Evolutionary conservation across 2,113 vertebrate genomes (phyloP).

Genomic region (Actenoides hombroni): DNA sequence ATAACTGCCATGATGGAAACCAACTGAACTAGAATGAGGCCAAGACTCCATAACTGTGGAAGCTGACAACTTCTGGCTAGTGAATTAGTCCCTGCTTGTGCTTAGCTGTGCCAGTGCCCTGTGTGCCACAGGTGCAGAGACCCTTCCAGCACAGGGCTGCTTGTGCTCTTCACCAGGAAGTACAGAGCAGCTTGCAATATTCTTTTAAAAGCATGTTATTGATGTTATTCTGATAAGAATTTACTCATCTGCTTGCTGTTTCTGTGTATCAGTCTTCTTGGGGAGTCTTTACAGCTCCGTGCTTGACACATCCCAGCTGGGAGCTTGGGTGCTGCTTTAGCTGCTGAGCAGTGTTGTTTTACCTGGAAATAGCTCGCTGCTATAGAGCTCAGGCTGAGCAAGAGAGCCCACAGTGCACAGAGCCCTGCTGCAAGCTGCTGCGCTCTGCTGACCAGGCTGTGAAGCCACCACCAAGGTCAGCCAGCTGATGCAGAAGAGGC

Average conservation of each 20-base stretch:
- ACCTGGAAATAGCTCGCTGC: neutral
- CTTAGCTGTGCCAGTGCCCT: neutral
- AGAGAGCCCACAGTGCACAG: neutral
- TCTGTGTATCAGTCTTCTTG: neutral
- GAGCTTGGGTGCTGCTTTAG: neutral
- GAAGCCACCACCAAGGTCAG: neutral
- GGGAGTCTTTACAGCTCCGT: neutral
- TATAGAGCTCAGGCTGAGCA: neutral
- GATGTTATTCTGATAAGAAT: neutral
- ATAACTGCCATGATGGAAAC: neutral
- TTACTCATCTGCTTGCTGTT: neutral
- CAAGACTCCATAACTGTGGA: neutral
- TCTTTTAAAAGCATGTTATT: neutral
- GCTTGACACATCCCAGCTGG: neutral
- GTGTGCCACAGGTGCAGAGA: fast-evolving
- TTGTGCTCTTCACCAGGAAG: neutral
- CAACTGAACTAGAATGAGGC: neutral
- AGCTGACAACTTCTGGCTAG: neutral
- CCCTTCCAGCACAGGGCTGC: neutral
- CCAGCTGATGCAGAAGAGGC: neutral
- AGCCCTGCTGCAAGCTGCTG: neutral
- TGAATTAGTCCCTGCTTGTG: neutral
- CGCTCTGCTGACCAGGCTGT: neutral
- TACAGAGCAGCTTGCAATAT: neutral
- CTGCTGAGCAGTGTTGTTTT: neutral